A percentile compares a stretch with the other conserved stretches of the same genome.
phyloP scores from a whole-genome alignment of 2,797 vertebrate genomes.

The Sarcoramphus papa region DNA sequence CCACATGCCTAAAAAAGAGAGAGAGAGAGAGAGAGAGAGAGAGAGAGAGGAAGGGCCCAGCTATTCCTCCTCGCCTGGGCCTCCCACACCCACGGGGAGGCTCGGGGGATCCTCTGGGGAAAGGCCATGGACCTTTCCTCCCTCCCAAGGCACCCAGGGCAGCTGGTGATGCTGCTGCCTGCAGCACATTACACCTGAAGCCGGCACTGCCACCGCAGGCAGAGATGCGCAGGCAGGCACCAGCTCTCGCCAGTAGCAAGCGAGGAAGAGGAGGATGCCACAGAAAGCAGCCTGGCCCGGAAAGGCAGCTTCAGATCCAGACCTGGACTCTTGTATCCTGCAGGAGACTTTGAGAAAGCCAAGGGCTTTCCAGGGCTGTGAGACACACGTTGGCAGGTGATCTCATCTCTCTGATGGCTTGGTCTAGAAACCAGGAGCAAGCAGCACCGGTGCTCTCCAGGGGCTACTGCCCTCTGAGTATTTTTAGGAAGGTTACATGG shows the following conservation, averaged over 20 bases:
- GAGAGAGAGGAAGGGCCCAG: slow-evolving; percentile 30
- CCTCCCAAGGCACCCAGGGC: neutral
- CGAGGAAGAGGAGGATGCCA: neutral
- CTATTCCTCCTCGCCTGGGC: neutral
- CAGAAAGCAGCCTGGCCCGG: neutral
- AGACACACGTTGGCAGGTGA: neutral
- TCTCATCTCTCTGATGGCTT: slow-evolving; percentile 37
- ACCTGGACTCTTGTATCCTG: neutral
- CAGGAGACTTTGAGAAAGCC: neutral
- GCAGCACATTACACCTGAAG: neutral
- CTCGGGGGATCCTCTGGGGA: neutral
- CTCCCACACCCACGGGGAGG: neutral
- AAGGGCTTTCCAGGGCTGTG: neutral
- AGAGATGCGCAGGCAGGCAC: neutral
- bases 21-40: too few relatives aligned
- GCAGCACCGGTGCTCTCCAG: neutral
- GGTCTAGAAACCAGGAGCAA: slow-evolving; percentile 44
- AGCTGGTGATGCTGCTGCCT: neutral
- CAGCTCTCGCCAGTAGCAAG: neutral
- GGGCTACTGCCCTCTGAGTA: slow-evolving; percentile 45
- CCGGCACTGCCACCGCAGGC: neutral
- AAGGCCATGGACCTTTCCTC: neutral
- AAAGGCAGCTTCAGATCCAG: neutral
- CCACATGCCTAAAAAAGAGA: neutral
- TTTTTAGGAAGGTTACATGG: slow-evolving; percentile 60